Evolutionary conservation across 1,140 invertebrate species (phyloP).

Genomic region (Lepidurus packardi): DNA sequence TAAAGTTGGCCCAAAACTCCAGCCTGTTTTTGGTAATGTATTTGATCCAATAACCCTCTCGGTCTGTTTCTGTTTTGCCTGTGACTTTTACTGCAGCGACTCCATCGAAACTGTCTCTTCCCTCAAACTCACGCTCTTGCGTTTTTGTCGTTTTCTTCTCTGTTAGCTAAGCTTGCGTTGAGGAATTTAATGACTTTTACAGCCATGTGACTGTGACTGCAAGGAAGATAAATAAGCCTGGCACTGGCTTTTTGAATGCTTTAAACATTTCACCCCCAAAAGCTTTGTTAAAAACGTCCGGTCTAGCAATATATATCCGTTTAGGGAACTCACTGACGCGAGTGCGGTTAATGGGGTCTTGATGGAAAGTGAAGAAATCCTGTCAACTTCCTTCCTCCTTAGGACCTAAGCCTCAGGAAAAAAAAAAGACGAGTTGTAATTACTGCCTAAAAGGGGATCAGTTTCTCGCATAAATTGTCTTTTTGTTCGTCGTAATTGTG

Average conservation of each 20-base stretch:
- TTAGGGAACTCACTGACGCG: neutral
- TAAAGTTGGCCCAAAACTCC: no score
- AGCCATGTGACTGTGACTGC: neutral
- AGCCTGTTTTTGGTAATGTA: neutral
- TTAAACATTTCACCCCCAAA: slow-evolving; percentile 8
- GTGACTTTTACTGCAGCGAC: neutral
- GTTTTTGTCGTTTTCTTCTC: neutral
- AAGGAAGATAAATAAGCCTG: neutral
- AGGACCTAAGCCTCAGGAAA: no score
- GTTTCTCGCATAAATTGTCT: no score
- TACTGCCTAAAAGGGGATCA: no score
- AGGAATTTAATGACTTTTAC: slow-evolving; percentile 12
- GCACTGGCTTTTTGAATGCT: neutral
- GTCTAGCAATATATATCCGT: slow-evolving; percentile 22
- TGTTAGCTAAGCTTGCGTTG: neutral
- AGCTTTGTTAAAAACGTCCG: slow-evolving; percentile 11
- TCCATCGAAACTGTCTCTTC: slow-evolving; percentile 7
- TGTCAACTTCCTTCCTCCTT: neutral
- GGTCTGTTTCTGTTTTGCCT: neutral
- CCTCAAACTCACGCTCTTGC: neutral
- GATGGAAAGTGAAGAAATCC: slow-evolving; percentile 10
- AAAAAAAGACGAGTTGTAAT: no score
- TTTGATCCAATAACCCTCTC: neutral
- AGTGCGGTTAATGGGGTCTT: slow-evolving; percentile 3
- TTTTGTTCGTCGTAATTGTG: no score